Percentiles rank a stretch among this genome's conserved stretches.
phyloP scores from a whole-genome alignment of 1,140 invertebrate species.

The Sinella curviseta region DNA sequence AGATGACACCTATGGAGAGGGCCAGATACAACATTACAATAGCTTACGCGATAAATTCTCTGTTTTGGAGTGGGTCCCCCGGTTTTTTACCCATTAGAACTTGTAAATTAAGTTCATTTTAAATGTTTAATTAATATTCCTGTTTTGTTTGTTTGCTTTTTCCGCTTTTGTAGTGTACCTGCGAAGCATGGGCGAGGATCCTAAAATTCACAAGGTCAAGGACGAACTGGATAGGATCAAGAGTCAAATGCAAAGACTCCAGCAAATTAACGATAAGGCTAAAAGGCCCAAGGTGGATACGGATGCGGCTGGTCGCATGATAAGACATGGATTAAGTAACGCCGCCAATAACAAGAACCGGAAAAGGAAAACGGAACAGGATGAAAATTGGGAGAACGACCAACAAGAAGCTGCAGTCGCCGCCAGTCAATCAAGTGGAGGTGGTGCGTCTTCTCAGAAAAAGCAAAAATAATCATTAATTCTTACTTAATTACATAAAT shows the following conservation, averaged over 20 bases:
- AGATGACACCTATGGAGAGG: slow-evolving; percentile 44
- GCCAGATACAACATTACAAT: slow-evolving; percentile 47
- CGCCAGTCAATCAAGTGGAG: background rate
- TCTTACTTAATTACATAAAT: background rate
- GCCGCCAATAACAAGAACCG: background rate
- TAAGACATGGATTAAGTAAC: slow-evolving; percentile 30
- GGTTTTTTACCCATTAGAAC: background rate
- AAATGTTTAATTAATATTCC: background rate
- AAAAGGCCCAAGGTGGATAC: slow-evolving; percentile 37
- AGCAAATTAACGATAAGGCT: slow-evolving; percentile 43
- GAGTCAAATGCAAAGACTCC: slow-evolving; percentile 37
- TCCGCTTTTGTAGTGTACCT: slow-evolving; percentile 44
- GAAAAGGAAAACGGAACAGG: background rate
- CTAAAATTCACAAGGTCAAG: slow-evolving; percentile 42
- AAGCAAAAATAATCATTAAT: background rate
- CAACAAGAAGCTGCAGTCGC: background rate
- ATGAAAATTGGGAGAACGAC: slow-evolving; percentile 32
- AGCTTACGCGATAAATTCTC: slow-evolving; percentile 45
- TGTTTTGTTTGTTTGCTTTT: too few species aligned
- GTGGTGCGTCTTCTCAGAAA: background rate
- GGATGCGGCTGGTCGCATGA: slow-evolving; percentile 42
- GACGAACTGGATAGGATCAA: slow-evolving; percentile 48
- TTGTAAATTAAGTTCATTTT: background rate
- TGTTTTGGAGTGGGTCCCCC: slow-evolving; percentile 48
- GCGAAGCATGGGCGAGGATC: slow-evolving; percentile 46